Conservation (phyloP, 2,797 vertebrate species). For the Alosa sapidissima region DNA sequence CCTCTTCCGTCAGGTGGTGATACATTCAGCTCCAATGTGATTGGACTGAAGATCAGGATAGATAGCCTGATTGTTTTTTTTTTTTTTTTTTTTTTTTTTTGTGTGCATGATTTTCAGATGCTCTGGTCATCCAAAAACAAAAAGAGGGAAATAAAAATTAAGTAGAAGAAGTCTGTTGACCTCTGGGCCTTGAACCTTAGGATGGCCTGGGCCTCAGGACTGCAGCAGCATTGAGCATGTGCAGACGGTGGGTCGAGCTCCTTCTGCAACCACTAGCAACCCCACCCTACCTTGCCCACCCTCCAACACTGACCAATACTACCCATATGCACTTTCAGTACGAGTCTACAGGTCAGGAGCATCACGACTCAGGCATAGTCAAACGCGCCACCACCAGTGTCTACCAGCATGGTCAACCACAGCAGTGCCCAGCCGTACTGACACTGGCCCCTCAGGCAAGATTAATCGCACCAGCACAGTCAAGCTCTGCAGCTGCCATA, state of each 20-base stretch:
- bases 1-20: slow-evolving; percentile 6
- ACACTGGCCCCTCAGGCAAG: background rate
- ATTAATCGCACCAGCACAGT: slow-evolving; percentile 6
- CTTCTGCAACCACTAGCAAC: background rate
- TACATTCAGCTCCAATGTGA: background rate
- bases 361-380: background rate
- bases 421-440: background rate
- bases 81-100: background rate
- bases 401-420: background rate
- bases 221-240: background rate
- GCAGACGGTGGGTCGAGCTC: background rate
- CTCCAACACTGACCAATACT: background rate
- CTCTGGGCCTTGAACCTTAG: background rate
- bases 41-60: background rate
- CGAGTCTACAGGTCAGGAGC: background rate
- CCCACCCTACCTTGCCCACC: background rate
- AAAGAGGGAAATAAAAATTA: background rate
- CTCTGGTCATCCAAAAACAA: background rate
- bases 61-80: background rate
- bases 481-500: background rate
- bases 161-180: background rate
- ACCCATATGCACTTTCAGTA: background rate
- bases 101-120: background rate
- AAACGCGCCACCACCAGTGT: background rate
- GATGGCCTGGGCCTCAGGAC: background rate